Conservation (phyloP, 2,113 vertebrate species). For the Eonycteris spelaea region DNA sequence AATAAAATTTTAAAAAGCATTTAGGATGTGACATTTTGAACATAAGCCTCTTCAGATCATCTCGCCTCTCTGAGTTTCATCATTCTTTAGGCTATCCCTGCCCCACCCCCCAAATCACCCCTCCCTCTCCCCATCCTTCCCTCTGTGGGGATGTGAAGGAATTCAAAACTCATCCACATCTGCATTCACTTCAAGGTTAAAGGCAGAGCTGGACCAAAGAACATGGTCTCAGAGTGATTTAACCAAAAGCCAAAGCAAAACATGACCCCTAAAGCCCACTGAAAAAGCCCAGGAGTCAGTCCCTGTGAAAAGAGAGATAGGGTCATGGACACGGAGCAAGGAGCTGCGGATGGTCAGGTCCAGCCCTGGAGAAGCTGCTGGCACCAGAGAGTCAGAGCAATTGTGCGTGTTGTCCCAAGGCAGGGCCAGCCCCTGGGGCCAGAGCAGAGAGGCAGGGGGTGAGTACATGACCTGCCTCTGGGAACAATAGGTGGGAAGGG, state of each 20-base stretch:
- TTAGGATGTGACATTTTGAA: background rate
- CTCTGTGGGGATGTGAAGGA: background rate
- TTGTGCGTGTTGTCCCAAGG: background rate
- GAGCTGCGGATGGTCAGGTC: background rate
- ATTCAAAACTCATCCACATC: background rate
- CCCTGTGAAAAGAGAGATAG: no score
- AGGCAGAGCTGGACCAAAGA: background rate
- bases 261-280: background rate
- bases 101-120: background rate
- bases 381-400: rapidly evolving
- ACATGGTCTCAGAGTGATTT: background rate
- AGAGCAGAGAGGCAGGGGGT: background rate
- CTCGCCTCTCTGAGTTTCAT: background rate
- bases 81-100: background rate
- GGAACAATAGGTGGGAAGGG: background rate
- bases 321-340: rapidly evolving
- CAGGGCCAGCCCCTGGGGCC: background rate
- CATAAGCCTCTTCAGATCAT: background rate
- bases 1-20: background rate
- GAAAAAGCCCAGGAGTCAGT: background rate
- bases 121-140: background rate
- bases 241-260: background rate
- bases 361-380: background rate
- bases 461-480: background rate
- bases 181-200: background rate